A percentile compares a stretch with the other conserved stretches of the same genome.
phyloP scores from a whole-genome alignment of 2,797 vertebrate species.

The Phoxinus dragarum region DNA sequence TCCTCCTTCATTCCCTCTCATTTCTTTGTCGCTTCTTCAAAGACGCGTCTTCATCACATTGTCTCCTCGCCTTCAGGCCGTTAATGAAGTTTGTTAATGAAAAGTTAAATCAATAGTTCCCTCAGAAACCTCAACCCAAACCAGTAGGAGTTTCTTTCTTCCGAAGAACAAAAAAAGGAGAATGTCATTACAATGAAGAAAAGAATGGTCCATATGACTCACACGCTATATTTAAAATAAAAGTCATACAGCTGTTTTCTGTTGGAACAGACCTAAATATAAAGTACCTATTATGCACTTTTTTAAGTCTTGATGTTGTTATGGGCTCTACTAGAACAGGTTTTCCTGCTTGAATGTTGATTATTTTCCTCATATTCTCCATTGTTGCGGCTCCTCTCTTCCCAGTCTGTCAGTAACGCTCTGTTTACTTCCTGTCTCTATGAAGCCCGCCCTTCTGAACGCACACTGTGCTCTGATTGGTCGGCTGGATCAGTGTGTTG shows the following conservation, averaged over 20 bases:
- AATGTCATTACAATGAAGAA: not conserved
- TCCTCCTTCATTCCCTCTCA: constrained; percentile 33
- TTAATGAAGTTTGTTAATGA: constrained; percentile 69
- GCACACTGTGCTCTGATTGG: not conserved
- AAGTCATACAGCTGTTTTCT: not conserved
- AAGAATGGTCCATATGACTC: not conserved
- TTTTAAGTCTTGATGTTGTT: not conserved
- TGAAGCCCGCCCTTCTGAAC: not conserved
- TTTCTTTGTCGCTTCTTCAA: constrained; percentile 35
- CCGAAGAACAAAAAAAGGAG: not conserved
- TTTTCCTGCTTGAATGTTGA: too few species aligned
- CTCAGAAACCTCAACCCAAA: not conserved
- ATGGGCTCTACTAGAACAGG: not conserved
- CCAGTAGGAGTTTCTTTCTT: constrained; percentile 3
- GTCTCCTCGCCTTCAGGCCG: constrained; percentile 51
- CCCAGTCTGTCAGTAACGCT: not conserved
- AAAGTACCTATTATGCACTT: not conserved
- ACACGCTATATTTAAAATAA: not conserved
- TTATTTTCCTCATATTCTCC: not conserved
- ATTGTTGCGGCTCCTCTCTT: not conserved
- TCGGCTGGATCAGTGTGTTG: not conserved
- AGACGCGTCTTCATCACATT: constrained; percentile 48
- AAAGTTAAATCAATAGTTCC: not conserved
- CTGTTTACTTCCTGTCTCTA: not conserved
- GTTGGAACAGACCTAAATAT: not conserved